Evolutionary conservation across 2,888 invertebrate genomes (phyloP), one percentile per base, ranked within the genome.

Genomic region (Syrphus vitripennis): DNA sequence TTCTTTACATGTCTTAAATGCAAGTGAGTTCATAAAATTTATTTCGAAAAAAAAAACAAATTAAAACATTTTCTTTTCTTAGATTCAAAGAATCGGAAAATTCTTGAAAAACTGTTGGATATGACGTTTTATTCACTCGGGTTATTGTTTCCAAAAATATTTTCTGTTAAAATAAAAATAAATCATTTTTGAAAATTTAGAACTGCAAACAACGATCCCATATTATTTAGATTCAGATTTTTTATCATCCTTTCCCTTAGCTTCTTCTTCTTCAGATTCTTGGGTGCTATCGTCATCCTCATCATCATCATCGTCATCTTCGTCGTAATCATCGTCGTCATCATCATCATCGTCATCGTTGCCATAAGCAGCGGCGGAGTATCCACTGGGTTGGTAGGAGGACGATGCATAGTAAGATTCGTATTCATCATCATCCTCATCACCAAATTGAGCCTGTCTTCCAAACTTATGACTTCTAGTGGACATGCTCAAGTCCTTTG

Each of bases 1-100:
- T 99, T 99, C 93, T 99, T 97, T 90, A 98, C 98, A 1, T 99
- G 99, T 93, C 95, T 96, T 21, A 96, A 96, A 90, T 99, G 99
- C 92, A 91, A 91, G 92, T 92, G 88, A 84, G 91, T 90, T 19
- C 4, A 34, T 2, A 34, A 55, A 21, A 37, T 21, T 29, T 10
- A 24, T 29, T 12, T 29, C 0, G 3, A 4, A 29, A 9, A 34
- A 34, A 12, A 14, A 31, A 19, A 19, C 2, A 10, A 53, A 9
- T 37, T 29, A 37, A 1, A 21, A 0, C 21, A 21, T 53, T 57
- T 45, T 71, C 31, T 34, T 57, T 71, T 57, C 37, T 87, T 80
- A 91, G 91, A 89, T 91, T 87, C 77, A 92, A 92, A 71, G 92
- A 92, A 88, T 90, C 91, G 7, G 92, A 92, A 78, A 92, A 92